Base-by-base conservation (phyloP, 2,797 vertebrate species). In the Vireo griseus region DNA sequence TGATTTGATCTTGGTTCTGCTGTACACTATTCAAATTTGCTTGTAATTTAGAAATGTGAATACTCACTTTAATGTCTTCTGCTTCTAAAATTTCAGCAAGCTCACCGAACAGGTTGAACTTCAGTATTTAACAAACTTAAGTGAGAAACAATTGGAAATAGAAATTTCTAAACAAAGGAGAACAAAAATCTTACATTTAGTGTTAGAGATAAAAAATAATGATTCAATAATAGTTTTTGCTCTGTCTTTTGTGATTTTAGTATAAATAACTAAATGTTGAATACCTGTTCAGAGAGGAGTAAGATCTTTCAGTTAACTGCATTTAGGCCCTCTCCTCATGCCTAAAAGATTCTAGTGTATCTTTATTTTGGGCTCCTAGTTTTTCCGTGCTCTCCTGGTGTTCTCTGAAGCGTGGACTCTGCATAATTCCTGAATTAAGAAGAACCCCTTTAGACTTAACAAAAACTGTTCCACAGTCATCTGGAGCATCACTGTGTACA, bases 321-420 rank as follows among this genome's bases (percentile, higher is more conserved):
- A 65, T 52, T 89, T 82, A 57, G 45, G 22, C 65, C 52, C 83
- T 82, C 59, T 88, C 29, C 48, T 93, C 65, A 6, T 52, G 68
- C 42, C 52, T 94, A 25, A 89, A 91, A 87, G 39, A 50, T 74
- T 76, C 50, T 86, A 85, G 83, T 71, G 25, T 81, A 74, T 87
- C 75, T 92, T 84, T 91, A 83, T 94, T 95, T 94, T 82, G 91
- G 86, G 63, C 66, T 93, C n/a, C 73, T 95, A 86, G 51, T 86
- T 85, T 86, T 96, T 62, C 71, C 3, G 4, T 93, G 74, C 63
- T 94, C 44, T 89, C 42, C 68, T 94, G 93, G 16, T 25, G 4
- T 90, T 86, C 88, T 92, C 72, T 92, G 68, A 91, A 87, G 45
- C 57, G 39, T 92, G 78, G 77, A 86, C 45, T 88, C 74, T 91